phyloP scores from a whole-genome alignment of 64 coral and sea anemone species.

The Stichodactyla mertensii region DNA sequence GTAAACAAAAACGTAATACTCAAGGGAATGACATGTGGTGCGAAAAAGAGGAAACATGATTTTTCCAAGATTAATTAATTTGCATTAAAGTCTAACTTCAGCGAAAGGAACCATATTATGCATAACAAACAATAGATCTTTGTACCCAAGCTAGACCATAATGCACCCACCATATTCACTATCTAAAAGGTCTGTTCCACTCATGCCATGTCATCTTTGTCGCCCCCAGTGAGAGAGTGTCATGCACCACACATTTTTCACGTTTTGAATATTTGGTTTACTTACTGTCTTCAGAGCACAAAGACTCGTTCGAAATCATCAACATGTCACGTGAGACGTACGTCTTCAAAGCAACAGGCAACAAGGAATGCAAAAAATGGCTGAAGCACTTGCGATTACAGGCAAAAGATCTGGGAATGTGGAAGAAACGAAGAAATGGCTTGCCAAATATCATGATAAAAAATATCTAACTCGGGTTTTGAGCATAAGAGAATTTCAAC shows the following conservation, averaged over 20 bases:
- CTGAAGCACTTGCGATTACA: conserved; percentile 69
- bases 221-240: too few relatives aligned
- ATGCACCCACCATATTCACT: too few relatives aligned
- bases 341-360: conserved; percentile 54
- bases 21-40: neutral
- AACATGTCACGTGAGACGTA: conserved; percentile 68
- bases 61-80: too few relatives aligned
- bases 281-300: conserved; percentile 48
- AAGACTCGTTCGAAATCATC: conserved; percentile 74
- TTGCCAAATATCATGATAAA: conserved; percentile 91
- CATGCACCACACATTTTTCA: neutral
- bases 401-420: conserved; percentile 64
- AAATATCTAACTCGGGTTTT: conserved; percentile 4
- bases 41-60: neutral
- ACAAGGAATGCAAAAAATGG: conserved; percentile 60
- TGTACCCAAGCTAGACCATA: too few relatives aligned
- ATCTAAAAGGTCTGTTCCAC: too few relatives aligned
- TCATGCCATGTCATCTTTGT: too few relatives aligned
- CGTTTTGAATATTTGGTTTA: neutral
- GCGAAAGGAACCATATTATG: too few relatives aligned
- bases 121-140: too few relatives aligned
- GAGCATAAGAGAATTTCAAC: neutral
- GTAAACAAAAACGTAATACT: too few relatives aligned
- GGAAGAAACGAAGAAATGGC: conserved; percentile 75
- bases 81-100: too few relatives aligned